A percentile compares a stretch with the other conserved stretches of the same genome.
Evolutionary conservation across 2,888 invertebrate genomes (phyloP).

Genomic region (Zhuqinia jingwanae): DNA sequence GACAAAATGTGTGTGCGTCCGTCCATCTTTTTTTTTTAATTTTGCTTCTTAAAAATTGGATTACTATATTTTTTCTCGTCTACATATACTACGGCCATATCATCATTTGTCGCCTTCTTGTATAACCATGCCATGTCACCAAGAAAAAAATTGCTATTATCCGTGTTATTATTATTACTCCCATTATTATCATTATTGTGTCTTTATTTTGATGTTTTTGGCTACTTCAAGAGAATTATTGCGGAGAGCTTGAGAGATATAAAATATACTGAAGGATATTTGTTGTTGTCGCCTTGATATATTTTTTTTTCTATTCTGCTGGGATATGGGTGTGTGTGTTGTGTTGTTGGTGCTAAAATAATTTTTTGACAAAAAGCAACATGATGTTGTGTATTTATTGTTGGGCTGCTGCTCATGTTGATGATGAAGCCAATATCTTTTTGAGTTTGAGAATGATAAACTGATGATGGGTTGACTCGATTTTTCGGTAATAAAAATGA

Average conservation of each 20-base stretch:
- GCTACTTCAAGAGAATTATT: constrained; percentile 16
- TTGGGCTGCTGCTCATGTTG: background rate
- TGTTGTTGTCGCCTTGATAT: constrained; percentile 9
- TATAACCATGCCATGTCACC: constrained; percentile 40
- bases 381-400: background rate
- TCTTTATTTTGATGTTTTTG: constrained; percentile 14
- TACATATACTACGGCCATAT: constrained; percentile 14
- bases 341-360: background rate
- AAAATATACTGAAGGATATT: background rate
- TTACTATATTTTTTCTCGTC: background rate
- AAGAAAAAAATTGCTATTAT: constrained; percentile 44
- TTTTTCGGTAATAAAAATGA: constrained; percentile 56
- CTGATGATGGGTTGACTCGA: constrained; percentile 63
- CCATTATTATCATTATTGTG: constrained; percentile 30
- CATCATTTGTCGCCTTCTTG: constrained; percentile 39
- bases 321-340: too few relatives aligned
- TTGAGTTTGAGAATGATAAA: constrained; percentile 35
- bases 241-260: background rate
- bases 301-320: too few relatives aligned
- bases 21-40: constrained; percentile 5
- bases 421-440: constrained; percentile 14
- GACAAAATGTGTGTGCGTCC: constrained; percentile 54
- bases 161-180: background rate
- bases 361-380: background rate
- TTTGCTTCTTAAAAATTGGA: background rate